Conservation (phyloP, 30 jellyfish, hydroid and myxozoan genomes). For the Hydractinia echinata region DNA sequence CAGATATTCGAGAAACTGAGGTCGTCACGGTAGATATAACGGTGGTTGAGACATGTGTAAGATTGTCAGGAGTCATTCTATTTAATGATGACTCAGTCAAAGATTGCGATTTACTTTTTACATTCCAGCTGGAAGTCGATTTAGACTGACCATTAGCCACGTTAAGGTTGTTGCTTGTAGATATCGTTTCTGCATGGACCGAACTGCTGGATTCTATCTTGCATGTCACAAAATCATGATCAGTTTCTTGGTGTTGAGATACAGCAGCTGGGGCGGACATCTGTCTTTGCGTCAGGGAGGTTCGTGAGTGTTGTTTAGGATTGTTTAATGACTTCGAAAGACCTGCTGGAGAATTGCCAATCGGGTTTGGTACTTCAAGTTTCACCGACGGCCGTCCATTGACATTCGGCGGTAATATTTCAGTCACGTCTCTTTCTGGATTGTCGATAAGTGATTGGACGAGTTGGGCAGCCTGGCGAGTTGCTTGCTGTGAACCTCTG, state of each 20-base stretch:
- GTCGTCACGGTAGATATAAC: slow-evolving; percentile 1
- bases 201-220: background rate
- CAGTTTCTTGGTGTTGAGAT: background rate
- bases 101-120: background rate
- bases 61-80: background rate
- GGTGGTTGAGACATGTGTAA: background rate
- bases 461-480: slow-evolving; percentile 84
- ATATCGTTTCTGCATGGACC: background rate
- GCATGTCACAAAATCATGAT: background rate
- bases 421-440: slow-evolving; percentile 90
- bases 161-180: background rate
- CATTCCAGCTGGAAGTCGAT: slow-evolving; percentile 44
- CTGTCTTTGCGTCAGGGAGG: slow-evolving; percentile 20
- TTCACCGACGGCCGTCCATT: background rate
- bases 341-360: background rate
- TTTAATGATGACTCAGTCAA: slow-evolving; percentile 18
- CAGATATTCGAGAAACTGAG: slow-evolving; percentile 9
- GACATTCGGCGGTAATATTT: slow-evolving; percentile 64
- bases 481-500: slow-evolving; percentile 84
- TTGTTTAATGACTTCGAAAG: slow-evolving; percentile 32
- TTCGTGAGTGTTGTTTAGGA: background rate
- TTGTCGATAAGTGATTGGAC: slow-evolving; percentile 82
- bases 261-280: slow-evolving; percentile 3
- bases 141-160: background rate
- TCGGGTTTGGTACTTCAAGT: background rate